These are phyloP conservation scores for Clarias magur DNA, from an alignment of 2,113 vertebrate genomes.

Conservation along the genomic window DNA sequence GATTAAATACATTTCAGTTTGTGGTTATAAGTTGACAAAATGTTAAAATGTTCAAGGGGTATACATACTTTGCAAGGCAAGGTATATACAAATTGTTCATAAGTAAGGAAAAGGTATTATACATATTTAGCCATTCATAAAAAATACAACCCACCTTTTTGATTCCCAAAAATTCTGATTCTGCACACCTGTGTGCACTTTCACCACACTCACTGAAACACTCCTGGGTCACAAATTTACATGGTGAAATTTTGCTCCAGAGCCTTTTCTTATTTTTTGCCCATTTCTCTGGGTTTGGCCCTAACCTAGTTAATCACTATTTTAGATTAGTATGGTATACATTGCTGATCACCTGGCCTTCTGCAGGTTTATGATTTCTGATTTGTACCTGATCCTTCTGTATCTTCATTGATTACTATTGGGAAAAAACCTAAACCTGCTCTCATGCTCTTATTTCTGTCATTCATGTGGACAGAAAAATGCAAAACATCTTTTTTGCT, in stretches of 20 bases:
- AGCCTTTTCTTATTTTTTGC: background rate
- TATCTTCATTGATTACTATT: background rate
- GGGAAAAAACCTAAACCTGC: background rate
- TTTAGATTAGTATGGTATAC: background rate
- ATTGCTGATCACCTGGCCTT: background rate
- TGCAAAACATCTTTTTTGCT: background rate
- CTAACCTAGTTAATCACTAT: background rate
- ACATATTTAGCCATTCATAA: background rate
- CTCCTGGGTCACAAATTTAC: background rate
- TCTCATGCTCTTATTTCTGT: background rate
- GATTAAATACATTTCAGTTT: too few relatives aligned
- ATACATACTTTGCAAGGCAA: too few relatives aligned
- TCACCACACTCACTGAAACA: background rate
- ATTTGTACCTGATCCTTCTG: background rate
- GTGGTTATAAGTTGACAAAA: too few relatives aligned
- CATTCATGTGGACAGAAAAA: background rate
- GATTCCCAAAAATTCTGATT: background rate
- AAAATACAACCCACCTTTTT: background rate
- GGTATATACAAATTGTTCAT: background rate
- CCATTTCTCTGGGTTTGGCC: background rate
- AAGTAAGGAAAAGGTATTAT: background rate
- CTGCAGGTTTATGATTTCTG: background rate
- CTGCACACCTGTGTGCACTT: background rate
- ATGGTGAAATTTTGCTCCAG: background rate
- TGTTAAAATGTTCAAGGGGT: too few relatives aligned